Base-by-base conservation (phyloP, 92 coral and sea anemone genomes). In the Muricea muricata region DNA sequence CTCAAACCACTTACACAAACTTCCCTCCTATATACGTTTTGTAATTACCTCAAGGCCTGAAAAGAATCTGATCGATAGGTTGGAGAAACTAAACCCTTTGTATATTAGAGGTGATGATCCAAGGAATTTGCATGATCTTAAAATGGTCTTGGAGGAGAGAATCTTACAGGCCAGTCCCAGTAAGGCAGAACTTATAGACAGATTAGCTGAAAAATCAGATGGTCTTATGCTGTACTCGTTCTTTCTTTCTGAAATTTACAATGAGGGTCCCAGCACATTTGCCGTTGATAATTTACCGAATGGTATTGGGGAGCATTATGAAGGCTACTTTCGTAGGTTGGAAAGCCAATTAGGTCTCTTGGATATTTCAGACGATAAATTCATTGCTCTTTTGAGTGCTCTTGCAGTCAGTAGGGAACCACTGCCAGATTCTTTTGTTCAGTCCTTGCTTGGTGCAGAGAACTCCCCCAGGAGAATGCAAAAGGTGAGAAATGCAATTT, bases 171-270 rank as follows among this genome's bases (percentile, higher is more conserved):
- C 77, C 7, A 40, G 46, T 26, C 57, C 73, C 29, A 75, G 24
- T 60, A 3, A 65, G n/a, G 11, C n/a, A 30, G 37, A 63, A 0
- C 37, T 63, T 13, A 58, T 86, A 23, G 21, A 40, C 56, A 73
- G 80, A 50, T 52, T 89, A 9, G 90, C 81, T 9, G 46, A 73
- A 18, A 81, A 89, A 71, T 91, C 93, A 12, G 87, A 91, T 21
- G 97, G 97, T 18, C 90, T 89, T n/a, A 88, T 93, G 90, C 67
- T 93, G 66, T 89, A 91, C 17, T 94, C 94, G 18, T 73, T 78
- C 25, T 88, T 85, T 61, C 65, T 91, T 3, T 76, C 85, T 23
- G 85, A 93, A 63, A 28, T 28, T 63, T 63, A 10, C 18, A 30
- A 28, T 21, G 79, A 81, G 32, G 68, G 10, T 0, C 77, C 58